A percentile compares a stretch with the other conserved stretches of the same genome.
These are phyloP conservation scores for Dasysyrphus tricinctus DNA, from an alignment of 2,888 invertebrate genomes.

Conservation along the genomic window DNA sequence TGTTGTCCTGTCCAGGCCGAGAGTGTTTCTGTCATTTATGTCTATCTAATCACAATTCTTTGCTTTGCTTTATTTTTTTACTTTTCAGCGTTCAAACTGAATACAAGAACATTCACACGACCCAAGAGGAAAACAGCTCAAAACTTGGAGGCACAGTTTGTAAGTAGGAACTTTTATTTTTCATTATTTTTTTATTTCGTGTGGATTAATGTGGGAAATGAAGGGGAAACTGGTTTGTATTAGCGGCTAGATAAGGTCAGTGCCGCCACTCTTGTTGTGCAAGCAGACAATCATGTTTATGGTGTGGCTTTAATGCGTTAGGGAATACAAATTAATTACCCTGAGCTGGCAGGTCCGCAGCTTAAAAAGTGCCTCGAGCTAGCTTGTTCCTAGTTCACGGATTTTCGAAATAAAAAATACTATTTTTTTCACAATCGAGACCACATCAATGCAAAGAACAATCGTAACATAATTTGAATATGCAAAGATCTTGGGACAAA, in stretches of 20 bases:
- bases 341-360: neutral
- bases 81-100: conserved; percentile 80
- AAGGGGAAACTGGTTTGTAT: conserved; percentile 65
- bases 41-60: conserved; percentile 50
- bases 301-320: conserved; percentile 49
- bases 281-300: conserved; percentile 40
- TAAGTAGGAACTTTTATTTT: conserved; percentile 77
- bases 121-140: conserved; percentile 81
- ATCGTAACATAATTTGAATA: too few relatives aligned
- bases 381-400: too few relatives aligned
- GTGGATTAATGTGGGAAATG: conserved; percentile 44
- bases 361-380: neutral
- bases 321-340: conserved; percentile 27
- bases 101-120: conserved; percentile 83
- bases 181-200: conserved; percentile 10
- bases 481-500: too few relatives aligned
- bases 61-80: conserved; percentile 32
- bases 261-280: conserved; percentile 52
- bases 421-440: too few relatives aligned
- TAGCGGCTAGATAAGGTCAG: conserved; percentile 64
- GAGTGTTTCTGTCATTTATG: conserved; percentile 32
- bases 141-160: conserved; percentile 81
- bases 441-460: too few relatives aligned
- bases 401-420: too few relatives aligned
- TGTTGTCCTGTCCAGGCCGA: conserved; percentile 34